phyloP scores from a whole-genome alignment of 1,140 invertebrate species.

The Drosophila punjabiensis region DNA sequence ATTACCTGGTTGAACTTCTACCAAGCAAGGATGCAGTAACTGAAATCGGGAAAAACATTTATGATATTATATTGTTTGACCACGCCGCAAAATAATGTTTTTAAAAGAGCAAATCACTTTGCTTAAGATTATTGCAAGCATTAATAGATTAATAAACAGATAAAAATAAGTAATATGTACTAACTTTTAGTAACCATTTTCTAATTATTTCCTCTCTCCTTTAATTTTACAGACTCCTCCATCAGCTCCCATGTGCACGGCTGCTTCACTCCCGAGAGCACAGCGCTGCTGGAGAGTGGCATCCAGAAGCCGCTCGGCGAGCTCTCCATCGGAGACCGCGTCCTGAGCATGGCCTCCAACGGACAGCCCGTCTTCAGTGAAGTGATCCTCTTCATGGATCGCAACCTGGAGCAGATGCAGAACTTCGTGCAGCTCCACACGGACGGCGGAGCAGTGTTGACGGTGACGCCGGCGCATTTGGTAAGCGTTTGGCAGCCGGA shows the following conservation, averaged over 20 bases:
- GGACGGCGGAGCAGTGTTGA: conserved; percentile 89
- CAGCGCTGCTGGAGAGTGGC: conserved; percentile 87
- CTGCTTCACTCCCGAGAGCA: conserved; percentile 91
- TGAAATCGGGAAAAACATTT: conserved; percentile 3
- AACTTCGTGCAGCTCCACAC: conserved; percentile 91
- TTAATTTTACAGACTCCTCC: conserved; percentile 93
- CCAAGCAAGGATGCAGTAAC: conserved; percentile 8
- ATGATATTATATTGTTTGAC: conserved; percentile 6
- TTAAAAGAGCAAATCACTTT: background rate
- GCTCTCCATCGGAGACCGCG: conserved; percentile 91
- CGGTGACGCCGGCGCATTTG: conserved; percentile 94
- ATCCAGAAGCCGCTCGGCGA: conserved; percentile 88
- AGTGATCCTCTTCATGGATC: conserved; percentile 96
- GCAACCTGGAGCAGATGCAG: conserved; percentile 88
- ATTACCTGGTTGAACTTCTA: conserved; percentile 57
- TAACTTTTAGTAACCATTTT: too few species aligned
- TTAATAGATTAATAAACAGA: background rate
- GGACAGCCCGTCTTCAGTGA: conserved; percentile 92
- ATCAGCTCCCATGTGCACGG: conserved; percentile 92
- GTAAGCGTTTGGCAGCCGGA: conserved; percentile 86
- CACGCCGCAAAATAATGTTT: too few species aligned
- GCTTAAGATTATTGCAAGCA: background rate
- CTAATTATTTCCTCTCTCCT: conserved; percentile 9
- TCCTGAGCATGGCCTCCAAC: conserved; percentile 90
- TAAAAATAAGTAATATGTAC: background rate